These are phyloP conservation scores for Micrastur ruficollis DNA, from an alignment of 2,797 vertebrate species.

Conservation along the genomic window DNA sequence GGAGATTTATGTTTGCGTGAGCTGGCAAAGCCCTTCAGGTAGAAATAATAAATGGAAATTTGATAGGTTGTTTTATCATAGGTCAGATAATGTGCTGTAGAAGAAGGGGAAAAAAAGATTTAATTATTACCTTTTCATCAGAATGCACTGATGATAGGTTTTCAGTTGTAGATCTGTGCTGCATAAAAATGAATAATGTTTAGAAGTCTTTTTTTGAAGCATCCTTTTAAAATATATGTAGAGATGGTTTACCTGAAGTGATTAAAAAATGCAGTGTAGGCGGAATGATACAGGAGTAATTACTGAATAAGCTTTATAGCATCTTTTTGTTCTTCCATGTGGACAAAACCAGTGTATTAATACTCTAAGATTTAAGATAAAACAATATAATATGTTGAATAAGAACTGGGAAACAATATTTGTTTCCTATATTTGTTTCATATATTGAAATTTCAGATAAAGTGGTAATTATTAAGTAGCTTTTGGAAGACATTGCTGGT, in stretches of 20 bases:
- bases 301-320: constrained; percentile 40
- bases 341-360: constrained; percentile 48
- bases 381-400: background rate
- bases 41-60: constrained; percentile 78
- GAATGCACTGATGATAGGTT: constrained; percentile 75
- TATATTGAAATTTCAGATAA: background rate
- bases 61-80: constrained; percentile 75
- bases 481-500: background rate
- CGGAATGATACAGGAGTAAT: constrained; percentile 30
- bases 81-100: constrained; percentile 72
- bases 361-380: constrained; percentile 18
- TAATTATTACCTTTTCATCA: constrained; percentile 78
- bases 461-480: background rate
- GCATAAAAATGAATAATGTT: constrained; percentile 62
- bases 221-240: constrained; percentile 55
- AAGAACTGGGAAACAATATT: background rate
- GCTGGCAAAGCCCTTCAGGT: constrained; percentile 71
- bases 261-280: constrained; percentile 46
- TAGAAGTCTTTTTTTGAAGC: constrained; percentile 39
- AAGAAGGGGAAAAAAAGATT: constrained; percentile 61
- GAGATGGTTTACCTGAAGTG: constrained; percentile 60
- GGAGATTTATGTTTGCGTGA: constrained; percentile 73
- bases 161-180: constrained; percentile 69
- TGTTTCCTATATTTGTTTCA: background rate
- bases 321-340: constrained; percentile 23